Evolutionary conservation across 2,113 vertebrate genomes (phyloP).

Genomic region (Zapus hudsonius): DNA sequence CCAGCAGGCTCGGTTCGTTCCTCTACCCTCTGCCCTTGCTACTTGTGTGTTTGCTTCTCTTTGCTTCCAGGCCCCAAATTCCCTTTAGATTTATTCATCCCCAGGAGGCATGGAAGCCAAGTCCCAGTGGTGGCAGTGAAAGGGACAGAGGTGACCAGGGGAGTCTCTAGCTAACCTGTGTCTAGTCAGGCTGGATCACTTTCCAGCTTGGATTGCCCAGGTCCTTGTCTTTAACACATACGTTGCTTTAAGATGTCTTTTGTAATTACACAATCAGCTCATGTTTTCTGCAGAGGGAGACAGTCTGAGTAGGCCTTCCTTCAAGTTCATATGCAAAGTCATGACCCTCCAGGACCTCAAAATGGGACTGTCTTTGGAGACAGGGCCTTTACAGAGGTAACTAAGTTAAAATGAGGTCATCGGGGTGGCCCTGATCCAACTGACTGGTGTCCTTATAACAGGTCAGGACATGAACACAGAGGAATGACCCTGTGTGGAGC

Average conservation of each 20-base stretch:
- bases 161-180: fast-evolving
- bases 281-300: background rate
- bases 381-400: background rate
- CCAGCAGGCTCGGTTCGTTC: no score
- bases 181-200: fast-evolving
- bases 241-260: fast-evolving
- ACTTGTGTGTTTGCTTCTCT: background rate
- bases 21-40: no score
- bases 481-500: fast-evolving
- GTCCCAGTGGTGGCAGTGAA: no score
- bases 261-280: background rate
- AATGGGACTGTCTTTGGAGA: no score
- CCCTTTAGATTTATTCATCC: background rate
- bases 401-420: background rate
- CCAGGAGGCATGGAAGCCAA: background rate
- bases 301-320: background rate
- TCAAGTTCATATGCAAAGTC: fast-evolving
- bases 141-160: background rate
- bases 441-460: background rate
- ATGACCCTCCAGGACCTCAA: background rate
- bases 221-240: fast-evolving
- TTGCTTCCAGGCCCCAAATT: background rate
- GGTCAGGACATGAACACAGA: background rate
- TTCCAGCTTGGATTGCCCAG: fast-evolving
- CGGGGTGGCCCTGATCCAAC: background rate